Conservation (phyloP, 1,140 invertebrate species). For the Saccostrea glomerata region DNA sequence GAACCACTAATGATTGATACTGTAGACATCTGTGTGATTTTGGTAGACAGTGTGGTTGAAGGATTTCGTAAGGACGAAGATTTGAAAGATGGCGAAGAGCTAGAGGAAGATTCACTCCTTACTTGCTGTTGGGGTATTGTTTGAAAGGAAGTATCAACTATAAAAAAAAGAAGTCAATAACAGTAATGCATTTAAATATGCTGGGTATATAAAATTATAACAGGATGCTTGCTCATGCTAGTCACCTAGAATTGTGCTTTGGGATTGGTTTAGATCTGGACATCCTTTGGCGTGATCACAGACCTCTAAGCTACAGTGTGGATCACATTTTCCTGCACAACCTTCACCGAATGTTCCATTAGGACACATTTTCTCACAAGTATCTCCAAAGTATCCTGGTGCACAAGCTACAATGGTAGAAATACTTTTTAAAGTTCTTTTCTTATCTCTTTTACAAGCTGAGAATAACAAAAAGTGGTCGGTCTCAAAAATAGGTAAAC, state of each 20-base stretch:
- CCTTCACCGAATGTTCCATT: neutral
- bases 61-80: neutral
- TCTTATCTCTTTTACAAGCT: no score
- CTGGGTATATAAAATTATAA: no score
- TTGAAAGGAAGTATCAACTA: neutral
- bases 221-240: no score
- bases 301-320: neutral
- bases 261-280: neutral
- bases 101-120: neutral
- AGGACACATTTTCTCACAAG: neutral
- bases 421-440: no score
- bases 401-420: neutral
- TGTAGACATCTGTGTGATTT: neutral
- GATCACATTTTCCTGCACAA: neutral
- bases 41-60: neutral
- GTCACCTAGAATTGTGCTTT: neutral
- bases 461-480: no score
- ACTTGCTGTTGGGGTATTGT: neutral
- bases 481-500: no score
- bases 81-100: neutral
- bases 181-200: no score
- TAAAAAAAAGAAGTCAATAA: neutral
- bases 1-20: neutral
- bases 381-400: neutral
- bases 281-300: neutral